Percentiles rank a stretch among this genome's conserved stretches.
phyloP scores from a whole-genome alignment of 2,888 invertebrate species.

The Balanococcus diminutus region DNA sequence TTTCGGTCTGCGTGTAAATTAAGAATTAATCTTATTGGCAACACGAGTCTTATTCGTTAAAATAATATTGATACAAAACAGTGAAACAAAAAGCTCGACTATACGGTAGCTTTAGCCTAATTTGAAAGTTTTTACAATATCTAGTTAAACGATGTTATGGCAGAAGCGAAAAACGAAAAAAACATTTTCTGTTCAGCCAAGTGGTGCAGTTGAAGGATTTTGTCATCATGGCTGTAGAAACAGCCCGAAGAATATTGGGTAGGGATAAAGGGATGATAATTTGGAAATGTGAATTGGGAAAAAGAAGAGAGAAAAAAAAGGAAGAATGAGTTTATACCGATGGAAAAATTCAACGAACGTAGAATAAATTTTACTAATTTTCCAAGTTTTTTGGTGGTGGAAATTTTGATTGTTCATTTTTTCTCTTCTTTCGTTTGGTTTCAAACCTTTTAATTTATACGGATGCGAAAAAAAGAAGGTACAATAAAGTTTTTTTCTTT shows the following conservation, averaged over 20 bases:
- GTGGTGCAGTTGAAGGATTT: not conserved
- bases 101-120: slow-evolving; percentile 11
- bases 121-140: slow-evolving; percentile 16
- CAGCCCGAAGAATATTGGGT: not conserved
- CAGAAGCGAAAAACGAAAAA: not conserved
- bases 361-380: slow-evolving; percentile 11
- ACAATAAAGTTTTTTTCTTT: too few relatives aligned
- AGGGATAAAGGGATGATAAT: not conserved
- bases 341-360: not conserved
- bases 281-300: not conserved
- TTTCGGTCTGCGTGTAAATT: slow-evolving; percentile 4
- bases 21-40: slow-evolving; percentile 15
- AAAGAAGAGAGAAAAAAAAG: not conserved
- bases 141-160: not conserved
- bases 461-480: not conserved
- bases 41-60: not conserved
- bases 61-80: slow-evolving; percentile 15
- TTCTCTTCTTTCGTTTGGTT: not conserved
- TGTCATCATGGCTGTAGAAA: not conserved
- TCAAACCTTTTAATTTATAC: not conserved
- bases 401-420: not conserved
- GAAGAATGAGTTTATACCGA: not conserved
- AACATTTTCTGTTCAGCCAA: not conserved
- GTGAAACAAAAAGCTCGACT: slow-evolving; percentile 15
- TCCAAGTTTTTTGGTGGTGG: not conserved